A percentile compares a stretch with the other conserved stretches of the same genome.
These are phyloP conservation scores for Smittia aterrima DNA, from an alignment of 2,888 invertebrate species.

Conservation along the genomic window DNA sequence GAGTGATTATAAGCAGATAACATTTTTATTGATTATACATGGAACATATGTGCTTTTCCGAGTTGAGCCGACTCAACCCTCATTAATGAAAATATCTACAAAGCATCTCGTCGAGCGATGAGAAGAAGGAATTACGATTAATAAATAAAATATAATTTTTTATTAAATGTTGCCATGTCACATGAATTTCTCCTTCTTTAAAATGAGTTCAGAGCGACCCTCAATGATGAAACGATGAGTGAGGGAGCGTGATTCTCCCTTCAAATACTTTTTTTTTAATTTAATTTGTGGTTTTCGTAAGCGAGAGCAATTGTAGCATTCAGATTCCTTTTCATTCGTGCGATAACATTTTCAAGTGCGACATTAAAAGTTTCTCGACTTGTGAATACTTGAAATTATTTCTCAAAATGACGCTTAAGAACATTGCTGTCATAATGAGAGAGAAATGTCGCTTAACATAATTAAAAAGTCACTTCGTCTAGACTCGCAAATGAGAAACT, in stretches of 20 bases:
- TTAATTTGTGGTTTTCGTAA: conserved; percentile 11
- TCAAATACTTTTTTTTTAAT: not conserved
- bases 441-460: no score
- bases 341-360: not conserved
- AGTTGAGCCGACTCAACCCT: conserved; percentile 7
- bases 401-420: no score
- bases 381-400: not conserved
- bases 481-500: no score
- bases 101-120: not conserved
- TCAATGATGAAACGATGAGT: not conserved
- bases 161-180: conserved; percentile 41
- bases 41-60: conserved; percentile 28
- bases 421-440: no score
- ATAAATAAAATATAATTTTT: conserved; percentile 40
- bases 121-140: conserved; percentile 29
- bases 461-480: no score
- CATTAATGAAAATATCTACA: conserved; percentile 16
- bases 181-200: conserved; percentile 12
- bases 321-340: no score
- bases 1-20: conserved; percentile 32
- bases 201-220: not conserved
- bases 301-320: conserved; percentile 6
- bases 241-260: not conserved
- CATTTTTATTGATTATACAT: conserved; percentile 36
- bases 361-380: not conserved